Evolutionary conservation across 2,113 vertebrate species (phyloP), one percentile per base, ranked within the genome.

Genomic region (Hydropotes inermis): DNA sequence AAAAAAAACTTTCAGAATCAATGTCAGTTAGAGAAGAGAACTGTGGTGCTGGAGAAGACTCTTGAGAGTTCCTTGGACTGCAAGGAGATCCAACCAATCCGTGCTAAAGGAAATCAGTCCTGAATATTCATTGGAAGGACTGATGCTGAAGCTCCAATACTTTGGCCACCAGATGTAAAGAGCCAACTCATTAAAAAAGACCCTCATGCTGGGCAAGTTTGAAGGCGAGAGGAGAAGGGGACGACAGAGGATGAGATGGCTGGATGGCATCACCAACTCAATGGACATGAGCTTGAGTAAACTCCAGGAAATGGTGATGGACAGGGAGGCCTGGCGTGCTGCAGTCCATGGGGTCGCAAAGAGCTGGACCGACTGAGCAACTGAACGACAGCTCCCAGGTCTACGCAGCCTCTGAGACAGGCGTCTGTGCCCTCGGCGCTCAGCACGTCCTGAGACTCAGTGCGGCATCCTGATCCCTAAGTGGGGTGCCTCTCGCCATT

Each of bases 391-490:
- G 17, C 27, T 12, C 19, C 15, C 6, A 1, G 27, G 14, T 50
- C n/a, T 39, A 64, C 19, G 3, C 87, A 58, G 60, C 2, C 50
- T 50, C 74, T 43, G 55, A 4, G 28, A 15, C 3, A 9, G 2
- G 2, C 21, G 13, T 50, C 79, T 28, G 19, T 13, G 5, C n/a
- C 33, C n/a, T 76, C 2, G 1, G 25, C 14, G n/a, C 83, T 12
- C 3, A 7, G 11, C 30, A 4, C 7, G 13, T 23, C 7, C 55
- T 25, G 28, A 30, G 50, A 33, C 6, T 21, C 4, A 30, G 74
- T 6, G 3, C 2, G 14, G 7, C 36, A 3, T 1, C 17, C 7
- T 0, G 1, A 27, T 5, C 47, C 76, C 27, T 13, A 10, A 2
- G 6, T 5, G 0, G 0, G 1, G 27, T 1, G 4, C 9, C 57